Evolutionary conservation across 2,797 vertebrate species (phyloP).

Genomic region (Peromyscus nudipes): DNA sequence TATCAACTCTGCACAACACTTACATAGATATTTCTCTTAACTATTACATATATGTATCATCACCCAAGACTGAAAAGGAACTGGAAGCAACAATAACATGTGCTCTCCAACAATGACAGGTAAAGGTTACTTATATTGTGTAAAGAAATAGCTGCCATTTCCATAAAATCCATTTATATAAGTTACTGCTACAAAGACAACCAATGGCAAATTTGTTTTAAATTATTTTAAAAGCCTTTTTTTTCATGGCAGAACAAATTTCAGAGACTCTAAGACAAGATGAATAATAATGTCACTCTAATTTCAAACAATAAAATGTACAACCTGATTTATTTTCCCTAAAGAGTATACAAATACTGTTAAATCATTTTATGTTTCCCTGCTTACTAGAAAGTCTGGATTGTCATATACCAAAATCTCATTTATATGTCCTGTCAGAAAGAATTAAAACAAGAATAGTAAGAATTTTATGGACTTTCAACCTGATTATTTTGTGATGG

Average conservation of each 20-base stretch:
- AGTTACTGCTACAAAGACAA: constrained; percentile 15
- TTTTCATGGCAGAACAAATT: constrained; percentile 43
- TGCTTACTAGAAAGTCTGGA: neutral
- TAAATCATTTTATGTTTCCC: constrained; percentile 31
- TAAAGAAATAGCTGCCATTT: constrained; percentile 33
- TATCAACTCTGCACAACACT: neutral
- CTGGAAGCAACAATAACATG: neutral
- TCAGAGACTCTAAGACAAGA: constrained; percentile 11
- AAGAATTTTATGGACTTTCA: neutral
- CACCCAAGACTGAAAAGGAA: neutral
- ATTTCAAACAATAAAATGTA: neutral
- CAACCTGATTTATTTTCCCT: constrained; percentile 30
- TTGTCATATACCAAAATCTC: neutral
- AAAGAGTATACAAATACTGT: neutral
- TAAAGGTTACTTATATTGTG: neutral
- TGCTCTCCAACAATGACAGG: neutral
- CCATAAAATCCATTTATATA: constrained; percentile 46
- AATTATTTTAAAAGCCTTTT: constrained; percentile 63
- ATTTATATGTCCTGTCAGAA: neutral
- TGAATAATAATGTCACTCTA: constrained; percentile 43
- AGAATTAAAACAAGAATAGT: neutral
- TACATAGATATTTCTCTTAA: neutral
- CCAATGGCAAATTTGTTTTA: constrained; percentile 41
- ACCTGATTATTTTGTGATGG: constrained; percentile 17
- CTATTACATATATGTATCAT: neutral